A percentile compares a stretch with the other conserved stretches of the same genome.
Conservation (phyloP, 2,888 invertebrate species). For the Pasiphila rectangulata region DNA sequence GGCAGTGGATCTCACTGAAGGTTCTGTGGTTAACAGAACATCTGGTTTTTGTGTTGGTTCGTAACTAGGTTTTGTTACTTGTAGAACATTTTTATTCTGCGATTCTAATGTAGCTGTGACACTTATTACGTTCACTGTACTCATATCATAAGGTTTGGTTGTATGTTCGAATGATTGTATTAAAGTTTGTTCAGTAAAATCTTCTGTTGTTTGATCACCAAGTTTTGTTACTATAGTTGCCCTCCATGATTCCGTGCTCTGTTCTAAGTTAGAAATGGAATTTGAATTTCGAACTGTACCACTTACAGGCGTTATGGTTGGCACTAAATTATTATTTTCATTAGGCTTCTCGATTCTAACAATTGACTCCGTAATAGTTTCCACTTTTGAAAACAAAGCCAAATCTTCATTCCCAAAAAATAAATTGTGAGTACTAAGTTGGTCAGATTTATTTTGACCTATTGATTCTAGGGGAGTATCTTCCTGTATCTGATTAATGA, state of each 20-base stretch:
- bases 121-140: not conserved
- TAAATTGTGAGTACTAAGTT: too few species aligned
- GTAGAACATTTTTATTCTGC: not conserved
- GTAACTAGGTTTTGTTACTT: not conserved
- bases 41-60: too few species aligned
- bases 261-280: not conserved
- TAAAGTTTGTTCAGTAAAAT: not conserved
- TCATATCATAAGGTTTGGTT: not conserved
- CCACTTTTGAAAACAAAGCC: not conserved
- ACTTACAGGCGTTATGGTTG: not conserved
- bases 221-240: not conserved
- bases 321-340: not conserved
- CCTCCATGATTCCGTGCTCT: not conserved
- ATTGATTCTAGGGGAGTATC: too few species aligned
- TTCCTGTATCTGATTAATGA: too few species aligned
- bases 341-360: not conserved
- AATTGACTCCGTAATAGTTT: not conserved
- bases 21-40: too few species aligned
- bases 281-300: not conserved
- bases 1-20: too few species aligned
- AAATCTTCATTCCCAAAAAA: not conserved
- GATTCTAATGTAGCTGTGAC: not conserved
- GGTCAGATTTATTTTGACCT: too few species aligned
- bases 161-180: not conserved
- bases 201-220: not conserved